phyloP scores from a whole-genome alignment of 2,888 invertebrate species.

The Drosophila melanocephala region DNA sequence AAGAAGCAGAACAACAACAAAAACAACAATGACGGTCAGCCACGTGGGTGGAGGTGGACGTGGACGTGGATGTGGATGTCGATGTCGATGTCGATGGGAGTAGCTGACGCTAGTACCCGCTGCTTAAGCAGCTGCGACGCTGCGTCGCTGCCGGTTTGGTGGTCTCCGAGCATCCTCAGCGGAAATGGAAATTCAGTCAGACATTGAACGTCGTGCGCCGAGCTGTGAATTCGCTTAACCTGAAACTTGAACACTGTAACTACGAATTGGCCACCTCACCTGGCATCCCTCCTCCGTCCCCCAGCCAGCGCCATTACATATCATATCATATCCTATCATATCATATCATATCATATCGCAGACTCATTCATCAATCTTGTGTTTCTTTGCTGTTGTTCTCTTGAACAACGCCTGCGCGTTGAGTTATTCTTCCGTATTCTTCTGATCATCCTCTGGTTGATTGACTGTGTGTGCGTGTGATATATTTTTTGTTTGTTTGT shows the following conservation, averaged over 20 bases:
- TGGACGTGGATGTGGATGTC: neutral
- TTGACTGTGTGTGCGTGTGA: neutral
- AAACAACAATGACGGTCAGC: slow-evolving; percentile 39
- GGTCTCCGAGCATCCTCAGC: slow-evolving; percentile 65
- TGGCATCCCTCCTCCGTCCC: neutral
- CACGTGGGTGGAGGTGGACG: slow-evolving; percentile 58
- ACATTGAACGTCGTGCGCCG: slow-evolving; percentile 65
- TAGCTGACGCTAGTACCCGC: slow-evolving; percentile 19
- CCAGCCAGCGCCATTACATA: neutral
- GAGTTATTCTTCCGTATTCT: slow-evolving; percentile 6
- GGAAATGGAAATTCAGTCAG: slow-evolving; percentile 74
- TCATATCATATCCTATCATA: neutral
- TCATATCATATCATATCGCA: neutral
- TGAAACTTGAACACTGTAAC: slow-evolving; percentile 5
- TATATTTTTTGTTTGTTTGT: slow-evolving; percentile 6
- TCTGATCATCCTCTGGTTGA: neutral
- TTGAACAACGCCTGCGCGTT: slow-evolving; percentile 12
- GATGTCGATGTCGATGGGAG: slow-evolving; percentile 29
- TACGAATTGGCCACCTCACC: slow-evolving; percentile 10
- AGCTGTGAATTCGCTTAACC: slow-evolving; percentile 53
- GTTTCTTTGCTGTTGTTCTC: neutral
- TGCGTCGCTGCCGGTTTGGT: slow-evolving; percentile 14
- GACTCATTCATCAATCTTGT: slow-evolving; percentile 5
- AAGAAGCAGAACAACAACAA: slow-evolving; percentile 22
- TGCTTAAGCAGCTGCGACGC: slow-evolving; percentile 25